Percentiles rank a stretch among this genome's conserved stretches.
Conservation (phyloP, 2,797 vertebrate genomes). For the Alcedo atthis region DNA sequence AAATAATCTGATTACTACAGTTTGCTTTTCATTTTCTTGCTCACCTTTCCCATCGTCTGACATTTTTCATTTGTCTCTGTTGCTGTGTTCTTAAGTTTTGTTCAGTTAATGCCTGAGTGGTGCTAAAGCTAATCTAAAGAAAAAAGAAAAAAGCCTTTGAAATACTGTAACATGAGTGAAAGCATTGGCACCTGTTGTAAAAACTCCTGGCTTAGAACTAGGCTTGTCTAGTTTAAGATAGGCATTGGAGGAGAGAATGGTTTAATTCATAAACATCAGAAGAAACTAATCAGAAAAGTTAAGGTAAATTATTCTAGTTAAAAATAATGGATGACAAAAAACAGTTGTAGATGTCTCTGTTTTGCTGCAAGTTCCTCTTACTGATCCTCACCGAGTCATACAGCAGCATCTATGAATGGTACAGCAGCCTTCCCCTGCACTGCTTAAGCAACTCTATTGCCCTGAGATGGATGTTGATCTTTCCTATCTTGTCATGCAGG, state of each 20-base stretch:
- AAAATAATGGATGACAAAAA: neutral
- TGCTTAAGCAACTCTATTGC: neutral
- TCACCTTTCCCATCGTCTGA: neutral
- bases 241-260: neutral
- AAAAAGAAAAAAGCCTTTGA: neutral
- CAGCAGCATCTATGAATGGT: neutral
- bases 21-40: neutral
- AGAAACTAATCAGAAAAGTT: neutral
- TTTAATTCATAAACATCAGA: neutral
- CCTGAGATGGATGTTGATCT: neutral
- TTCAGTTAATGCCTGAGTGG: neutral
- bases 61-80: neutral
- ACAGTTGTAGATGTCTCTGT: neutral
- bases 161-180: neutral
- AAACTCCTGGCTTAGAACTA: neutral
- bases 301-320: neutral
- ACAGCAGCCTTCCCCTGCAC: neutral
- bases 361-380: neutral
- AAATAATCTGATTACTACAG: neutral
- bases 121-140: neutral
- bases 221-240: neutral
- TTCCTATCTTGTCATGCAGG: rapidly evolving
- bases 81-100: neutral
- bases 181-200: neutral
- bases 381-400: neutral